Conservation (phyloP, 2,113 vertebrate species). For the Malaclemys terrapin region DNA sequence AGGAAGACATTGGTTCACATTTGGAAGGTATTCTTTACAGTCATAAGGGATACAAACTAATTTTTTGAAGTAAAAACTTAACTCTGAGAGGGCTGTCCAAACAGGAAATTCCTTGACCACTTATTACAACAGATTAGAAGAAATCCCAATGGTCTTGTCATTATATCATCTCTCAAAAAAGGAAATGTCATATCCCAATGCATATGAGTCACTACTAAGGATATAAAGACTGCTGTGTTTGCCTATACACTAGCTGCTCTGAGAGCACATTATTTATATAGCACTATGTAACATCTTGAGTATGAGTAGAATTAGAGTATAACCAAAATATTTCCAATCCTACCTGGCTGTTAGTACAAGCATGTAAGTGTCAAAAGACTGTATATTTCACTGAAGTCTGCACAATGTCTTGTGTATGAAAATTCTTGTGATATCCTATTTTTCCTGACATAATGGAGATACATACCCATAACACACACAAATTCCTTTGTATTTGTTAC, state of each 20-base stretch:
- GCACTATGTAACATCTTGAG: not conserved
- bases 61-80: not conserved
- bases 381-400: not conserved
- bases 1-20: not conserved
- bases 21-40: not conserved
- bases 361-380: not conserved
- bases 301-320: not conserved
- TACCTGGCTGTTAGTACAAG: not conserved
- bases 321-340: not conserved
- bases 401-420: not conserved
- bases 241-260: not conserved
- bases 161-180: not conserved
- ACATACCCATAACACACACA: not conserved
- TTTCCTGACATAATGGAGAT: not conserved
- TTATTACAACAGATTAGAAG: not conserved
- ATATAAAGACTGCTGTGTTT: not conserved
- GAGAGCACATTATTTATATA: not conserved
- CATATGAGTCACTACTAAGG: not conserved
- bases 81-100: constrained; percentile 1
- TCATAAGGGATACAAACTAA: not conserved
- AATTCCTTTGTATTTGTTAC: not conserved
- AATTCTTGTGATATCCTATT: not conserved
- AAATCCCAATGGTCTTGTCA: not conserved
- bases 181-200: not conserved
- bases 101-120: not conserved